Base-by-base conservation (phyloP, 2,113 vertebrate genomes). In the Pseudopodoces humilis region DNA sequence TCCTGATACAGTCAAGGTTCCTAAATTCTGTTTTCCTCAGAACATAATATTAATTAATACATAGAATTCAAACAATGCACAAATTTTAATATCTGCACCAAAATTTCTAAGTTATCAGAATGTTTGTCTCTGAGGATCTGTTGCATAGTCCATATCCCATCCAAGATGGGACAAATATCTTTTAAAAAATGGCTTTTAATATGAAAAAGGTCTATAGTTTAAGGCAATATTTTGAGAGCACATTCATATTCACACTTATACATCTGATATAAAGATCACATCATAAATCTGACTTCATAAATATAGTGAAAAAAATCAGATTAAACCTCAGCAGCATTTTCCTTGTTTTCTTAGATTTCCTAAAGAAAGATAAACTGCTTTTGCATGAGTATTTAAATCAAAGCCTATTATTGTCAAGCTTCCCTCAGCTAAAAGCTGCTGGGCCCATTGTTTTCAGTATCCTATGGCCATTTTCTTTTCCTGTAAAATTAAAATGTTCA, bases 381-480 rank as follows among this genome's bases (percentile, higher is more conserved):
- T 75, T 52, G 33, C 31, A 41, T 46, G 59, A 68, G 53, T 85
- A 79, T 85, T 89, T 95, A 94, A 94, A 94, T 77, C 63, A 93
- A 96, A 94, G 71, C 6, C 59, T 43, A 67, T 83, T 94, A 83
- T 85, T 90, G 67, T 72, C 90, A 94, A 58, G 75, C 28, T 83
- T 94, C 46, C 60, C 71, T 79, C 79, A 70, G 82, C 63, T 88
- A 76, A 88, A 85, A 56, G 78, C 68, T 93, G 60, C 43, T 52
- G 47, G 56, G 33, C 35, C 79, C 86, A 97, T 96, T 96, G 95
- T 96, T 83, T 81, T 53, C 88, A 70, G 77, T 93, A 96, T 96
- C 92, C 93, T 94, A 92, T 75, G 47, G 46, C 67, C 96, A 50
- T 76, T 80, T 90, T 94, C 53, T 88, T 94, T 95, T 93, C 92